Evolutionary conservation across 37 sponge, comb jelly and placozoan species (phyloP), one percentile per base, ranked within the genome.

Genomic region (Hexactinellida sp.): DNA sequence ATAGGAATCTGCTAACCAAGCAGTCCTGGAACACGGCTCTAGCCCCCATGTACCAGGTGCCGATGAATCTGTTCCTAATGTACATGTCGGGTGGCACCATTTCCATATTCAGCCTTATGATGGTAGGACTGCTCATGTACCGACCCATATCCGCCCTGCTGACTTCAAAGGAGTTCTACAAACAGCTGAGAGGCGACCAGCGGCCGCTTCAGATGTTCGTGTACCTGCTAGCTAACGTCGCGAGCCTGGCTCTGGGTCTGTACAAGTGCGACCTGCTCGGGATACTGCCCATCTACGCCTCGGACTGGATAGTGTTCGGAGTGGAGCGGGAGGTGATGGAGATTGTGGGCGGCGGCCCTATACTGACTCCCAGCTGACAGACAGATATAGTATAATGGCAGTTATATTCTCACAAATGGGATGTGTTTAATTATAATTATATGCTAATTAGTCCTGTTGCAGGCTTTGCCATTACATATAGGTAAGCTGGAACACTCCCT

Each of bases 21-120:
- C 88, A 94, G 85, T 95, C 97, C 19, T 99, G 99, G 99, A 88
- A 85, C 37, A 87, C 93, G 38, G 99, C 99, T 32, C 89, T 95
- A 1, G 94, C 93, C 0, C 99, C 99, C 0, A 89, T 96, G 92
- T 95, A 99, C 83, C 94, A 96, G 87, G 88, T 99, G 41, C 99
- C 99, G 0, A 94, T 99, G 90, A 99, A 95, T 54, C 83, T 95
- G 86, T 89, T 99, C 38, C 76, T 99, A 7, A 84, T 99, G 90
- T 99, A 88, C 89, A 94, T 95, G 97, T 91, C 90, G 30, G 99
- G 99, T 38, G 94, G 94, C 84, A 89, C 90, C 37, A 87, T 99
- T 30, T 96, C 96, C n/a, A 83, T 99, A 55, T 94, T 95, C 86
- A 94, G 97, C 34, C 91, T 99, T 83, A 99, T 99, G 92, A 93